Percentiles rank a stretch among this genome's conserved stretches.
Evolutionary conservation across 2,888 invertebrate species (phyloP).

Genomic region (Amphimallon solstitiale): DNA sequence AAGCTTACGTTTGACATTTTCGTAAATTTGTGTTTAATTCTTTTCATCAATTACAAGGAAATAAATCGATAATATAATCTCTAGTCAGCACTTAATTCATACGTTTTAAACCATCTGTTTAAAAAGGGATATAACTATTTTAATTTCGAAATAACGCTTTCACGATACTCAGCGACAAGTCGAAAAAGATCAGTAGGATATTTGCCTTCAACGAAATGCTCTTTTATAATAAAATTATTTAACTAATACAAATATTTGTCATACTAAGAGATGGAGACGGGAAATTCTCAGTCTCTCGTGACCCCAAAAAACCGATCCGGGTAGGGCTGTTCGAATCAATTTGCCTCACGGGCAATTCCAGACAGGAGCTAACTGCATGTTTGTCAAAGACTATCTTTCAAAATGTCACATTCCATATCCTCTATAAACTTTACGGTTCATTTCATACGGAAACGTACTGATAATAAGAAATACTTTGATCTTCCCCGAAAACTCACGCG

Average conservation of each 20-base stretch:
- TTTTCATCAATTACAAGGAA: too few relatives aligned
- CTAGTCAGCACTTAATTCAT: too few relatives aligned
- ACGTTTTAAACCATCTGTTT: too few relatives aligned
- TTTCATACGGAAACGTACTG: slow-evolving; percentile 38
- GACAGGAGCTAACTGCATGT: slow-evolving; percentile 44
- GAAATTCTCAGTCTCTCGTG: slow-evolving; percentile 9
- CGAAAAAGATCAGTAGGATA: background rate
- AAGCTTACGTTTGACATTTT: too few relatives aligned
- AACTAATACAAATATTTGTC: slow-evolving; percentile 33
- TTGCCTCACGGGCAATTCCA: slow-evolving; percentile 46
- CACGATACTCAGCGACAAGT: too few relatives aligned
- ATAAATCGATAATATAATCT: too few relatives aligned
- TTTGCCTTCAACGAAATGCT: slow-evolving; percentile 5
- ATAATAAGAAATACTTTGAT: slow-evolving; percentile 37
- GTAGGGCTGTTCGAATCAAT: slow-evolving; percentile 47
- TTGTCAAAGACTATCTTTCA: slow-evolving; percentile 38
- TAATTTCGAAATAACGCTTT: too few relatives aligned
- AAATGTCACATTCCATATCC: slow-evolving; percentile 38
- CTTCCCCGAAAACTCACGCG: slow-evolving; percentile 26
- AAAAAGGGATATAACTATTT: slow-evolving; percentile 36
- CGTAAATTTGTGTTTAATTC: too few relatives aligned
- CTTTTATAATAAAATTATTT: slow-evolving; percentile 14
- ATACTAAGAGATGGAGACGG: slow-evolving; percentile 18
- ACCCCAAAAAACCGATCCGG: slow-evolving; percentile 18
- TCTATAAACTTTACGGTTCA: slow-evolving; percentile 37